These are phyloP conservation scores for Athalia rosae DNA, from an alignment of 2,888 invertebrate genomes.

Conservation along the genomic window DNA sequence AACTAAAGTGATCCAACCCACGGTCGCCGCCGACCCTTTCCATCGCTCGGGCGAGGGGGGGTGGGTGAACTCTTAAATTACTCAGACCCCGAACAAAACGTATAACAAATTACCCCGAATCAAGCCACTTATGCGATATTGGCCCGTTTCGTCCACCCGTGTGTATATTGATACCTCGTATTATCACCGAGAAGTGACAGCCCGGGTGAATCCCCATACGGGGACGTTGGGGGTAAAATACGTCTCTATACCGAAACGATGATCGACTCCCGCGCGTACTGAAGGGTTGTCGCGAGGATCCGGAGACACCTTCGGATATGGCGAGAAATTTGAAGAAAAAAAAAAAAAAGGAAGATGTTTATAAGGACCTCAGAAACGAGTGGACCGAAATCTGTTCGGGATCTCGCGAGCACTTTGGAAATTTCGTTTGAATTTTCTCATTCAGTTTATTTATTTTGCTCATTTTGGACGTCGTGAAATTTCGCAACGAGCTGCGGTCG, in stretches of 20 bases:
- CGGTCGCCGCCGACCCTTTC: conserved; percentile 28
- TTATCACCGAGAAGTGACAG: conserved; percentile 53
- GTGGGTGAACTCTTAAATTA: conserved; percentile 64
- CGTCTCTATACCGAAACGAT: conserved; percentile 7
- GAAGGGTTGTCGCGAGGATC: no score
- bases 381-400: no score
- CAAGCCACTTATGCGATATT: conserved; percentile 69
- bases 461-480: not conserved
- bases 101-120: conserved; percentile 67
- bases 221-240: not conserved
- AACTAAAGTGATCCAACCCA: conserved; percentile 52
- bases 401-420: no score
- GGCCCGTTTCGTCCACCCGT: conserved; percentile 60
- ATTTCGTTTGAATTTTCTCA: no score
- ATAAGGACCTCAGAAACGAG: no score
- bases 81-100: conserved; percentile 67
- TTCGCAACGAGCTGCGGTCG: not conserved
- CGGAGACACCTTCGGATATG: no score
- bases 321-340: no score
- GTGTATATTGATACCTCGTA: conserved; percentile 65
- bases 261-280: not conserved
- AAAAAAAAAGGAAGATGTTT: no score
- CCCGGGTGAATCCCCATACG: not conserved
- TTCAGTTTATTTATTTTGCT: no score
- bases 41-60: conserved; percentile 52